These are phyloP conservation scores for Zoanthus sociatus DNA, from an alignment of 92 coral and sea anemone genomes.

Conservation along the genomic window DNA sequence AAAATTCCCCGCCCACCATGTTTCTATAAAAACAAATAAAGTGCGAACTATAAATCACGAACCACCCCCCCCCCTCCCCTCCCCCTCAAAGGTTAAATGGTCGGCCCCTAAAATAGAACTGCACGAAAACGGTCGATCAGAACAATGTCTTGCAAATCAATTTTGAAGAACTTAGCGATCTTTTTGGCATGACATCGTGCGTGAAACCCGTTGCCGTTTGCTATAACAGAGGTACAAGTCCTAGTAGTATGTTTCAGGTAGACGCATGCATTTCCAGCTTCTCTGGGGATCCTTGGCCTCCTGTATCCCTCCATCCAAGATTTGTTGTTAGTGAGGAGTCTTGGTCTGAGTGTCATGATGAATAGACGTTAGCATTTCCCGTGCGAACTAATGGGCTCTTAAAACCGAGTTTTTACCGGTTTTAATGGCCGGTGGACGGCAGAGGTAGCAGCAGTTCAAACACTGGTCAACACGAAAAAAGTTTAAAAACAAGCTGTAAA, in stretches of 20 bases:
- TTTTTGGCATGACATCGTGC: slow-evolving; percentile 55
- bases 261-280: background rate
- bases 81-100: no score
- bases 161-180: slow-evolving; percentile 57
- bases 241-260: no score
- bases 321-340: no score
- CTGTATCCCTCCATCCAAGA: no score
- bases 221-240: slow-evolving; percentile 40
- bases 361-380: background rate
- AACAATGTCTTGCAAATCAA: slow-evolving; percentile 57
- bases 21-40: no score
- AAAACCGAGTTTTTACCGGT: background rate
- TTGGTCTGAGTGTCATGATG: background rate
- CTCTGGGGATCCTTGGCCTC: no score
- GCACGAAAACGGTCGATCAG: slow-evolving; percentile 63
- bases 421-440: slow-evolving; percentile 16
- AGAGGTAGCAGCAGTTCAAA: background rate
- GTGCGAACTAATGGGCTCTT: background rate
- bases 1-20: no score
- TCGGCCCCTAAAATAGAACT: slow-evolving; percentile 46
- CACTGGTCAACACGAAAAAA: background rate
- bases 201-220: slow-evolving; percentile 58
- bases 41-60: no score
- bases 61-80: no score
- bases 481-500: background rate